Percentiles rank a stretch among this genome's conserved stretches.
Conservation (phyloP, 2,797 vertebrate genomes). For the Hozukius guyotensis region DNA sequence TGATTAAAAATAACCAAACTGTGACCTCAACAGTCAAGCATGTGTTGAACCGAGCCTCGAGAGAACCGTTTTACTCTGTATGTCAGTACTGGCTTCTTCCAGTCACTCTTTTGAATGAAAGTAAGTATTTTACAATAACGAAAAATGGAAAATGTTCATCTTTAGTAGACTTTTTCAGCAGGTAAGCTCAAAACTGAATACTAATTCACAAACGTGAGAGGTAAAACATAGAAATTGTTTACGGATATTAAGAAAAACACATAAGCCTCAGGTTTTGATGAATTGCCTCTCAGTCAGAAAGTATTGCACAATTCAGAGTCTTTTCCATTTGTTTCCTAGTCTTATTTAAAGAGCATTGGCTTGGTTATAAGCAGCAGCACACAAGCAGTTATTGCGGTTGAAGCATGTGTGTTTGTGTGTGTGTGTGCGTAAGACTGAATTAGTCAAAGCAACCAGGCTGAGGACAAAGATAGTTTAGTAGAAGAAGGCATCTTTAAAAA, state of each 20-base stretch:
- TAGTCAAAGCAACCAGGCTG: conserved; percentile 38
- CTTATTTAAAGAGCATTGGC: conserved; percentile 11
- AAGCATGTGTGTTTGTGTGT: neutral
- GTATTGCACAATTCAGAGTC: neutral
- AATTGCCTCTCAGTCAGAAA: neutral
- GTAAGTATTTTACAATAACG: neutral
- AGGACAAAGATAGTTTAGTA: conserved; percentile 49
- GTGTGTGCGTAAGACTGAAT: conserved; percentile 10
- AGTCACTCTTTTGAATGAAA: conserved; percentile 1
- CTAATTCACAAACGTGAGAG: neutral
- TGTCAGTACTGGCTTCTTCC: neutral
- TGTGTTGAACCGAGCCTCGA: neutral
- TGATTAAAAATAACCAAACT: conserved; percentile 19
- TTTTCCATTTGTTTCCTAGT: neutral
- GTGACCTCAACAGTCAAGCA: conserved; percentile 15
- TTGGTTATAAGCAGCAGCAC: conserved; percentile 23
- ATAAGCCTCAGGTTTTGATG: neutral
- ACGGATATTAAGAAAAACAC: neutral
- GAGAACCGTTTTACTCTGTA: neutral
- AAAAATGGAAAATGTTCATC: neutral
- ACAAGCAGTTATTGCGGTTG: conserved; percentile 36
- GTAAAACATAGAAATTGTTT: neutral
- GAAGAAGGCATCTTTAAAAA: conserved; percentile 34
- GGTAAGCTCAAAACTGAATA: neutral
- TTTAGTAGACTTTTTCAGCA: neutral